Evolutionary conservation across 2,888 invertebrate species (phyloP).

Genomic region (Dicyrtomina minuta): DNA sequence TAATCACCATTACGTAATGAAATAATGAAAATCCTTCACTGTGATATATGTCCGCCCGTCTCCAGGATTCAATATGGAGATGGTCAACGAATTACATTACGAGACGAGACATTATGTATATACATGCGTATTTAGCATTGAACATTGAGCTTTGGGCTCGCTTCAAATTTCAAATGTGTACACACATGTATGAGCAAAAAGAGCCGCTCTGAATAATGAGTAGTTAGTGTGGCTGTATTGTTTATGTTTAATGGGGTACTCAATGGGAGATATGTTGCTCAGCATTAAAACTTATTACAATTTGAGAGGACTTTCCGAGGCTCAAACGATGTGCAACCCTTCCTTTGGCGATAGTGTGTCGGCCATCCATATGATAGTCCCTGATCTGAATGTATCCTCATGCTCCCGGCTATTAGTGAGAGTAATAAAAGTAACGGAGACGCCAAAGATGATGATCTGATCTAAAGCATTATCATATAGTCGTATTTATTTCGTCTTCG

Average conservation of each 20-base stretch:
- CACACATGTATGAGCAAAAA: too few species aligned
- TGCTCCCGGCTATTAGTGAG: conserved; percentile 13
- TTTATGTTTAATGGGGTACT: too few species aligned
- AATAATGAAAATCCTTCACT: too few species aligned
- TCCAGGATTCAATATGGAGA: too few species aligned
- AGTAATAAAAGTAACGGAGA: conserved; percentile 14
- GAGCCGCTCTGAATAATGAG: too few species aligned
- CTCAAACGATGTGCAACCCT: neutral
- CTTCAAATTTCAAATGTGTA: too few species aligned
- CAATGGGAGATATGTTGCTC: neutral
- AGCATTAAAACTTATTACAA: neutral
- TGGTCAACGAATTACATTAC: too few species aligned
- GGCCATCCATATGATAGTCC: neutral
- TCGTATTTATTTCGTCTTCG: neutral
- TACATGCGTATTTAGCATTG: too few species aligned
- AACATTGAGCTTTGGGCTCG: too few species aligned
- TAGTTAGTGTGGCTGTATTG: neutral
- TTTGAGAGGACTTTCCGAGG: neutral
- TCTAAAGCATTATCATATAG: neutral
- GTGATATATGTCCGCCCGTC: too few species aligned
- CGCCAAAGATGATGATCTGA: neutral
- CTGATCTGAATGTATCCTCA: neutral
- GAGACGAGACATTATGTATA: too few species aligned
- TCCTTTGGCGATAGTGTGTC: neutral
- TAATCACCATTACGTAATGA: too few species aligned